phyloP scores from a whole-genome alignment of 2,888 invertebrate species.

The Orthonevra nobilis region DNA sequence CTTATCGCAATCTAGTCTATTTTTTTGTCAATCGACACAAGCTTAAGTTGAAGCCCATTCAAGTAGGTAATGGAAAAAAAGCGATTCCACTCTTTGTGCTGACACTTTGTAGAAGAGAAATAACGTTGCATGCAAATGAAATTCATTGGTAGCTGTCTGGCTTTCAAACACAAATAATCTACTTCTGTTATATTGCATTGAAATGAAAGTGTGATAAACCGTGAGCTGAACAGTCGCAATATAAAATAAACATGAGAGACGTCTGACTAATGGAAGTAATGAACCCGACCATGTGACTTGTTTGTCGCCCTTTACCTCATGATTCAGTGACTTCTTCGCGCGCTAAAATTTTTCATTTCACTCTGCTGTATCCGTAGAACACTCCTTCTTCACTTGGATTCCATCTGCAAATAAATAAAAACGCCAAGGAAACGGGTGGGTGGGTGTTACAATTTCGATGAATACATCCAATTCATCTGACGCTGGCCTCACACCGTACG shows the following conservation, averaged over 20 bases:
- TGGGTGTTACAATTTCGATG: conserved; percentile 56
- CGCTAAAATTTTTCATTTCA: conserved; percentile 48
- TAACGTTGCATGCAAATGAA: not conserved
- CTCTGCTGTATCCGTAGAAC: too few species aligned
- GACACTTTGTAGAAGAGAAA: not conserved
- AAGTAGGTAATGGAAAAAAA: too few species aligned
- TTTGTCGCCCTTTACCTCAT: conserved; percentile 21
- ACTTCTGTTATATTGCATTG: not conserved
- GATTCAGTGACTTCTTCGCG: conserved; percentile 41
- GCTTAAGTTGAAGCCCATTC: too few species aligned
- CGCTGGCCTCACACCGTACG: too few species aligned
- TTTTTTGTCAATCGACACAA: too few species aligned
- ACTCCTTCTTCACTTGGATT: not conserved
- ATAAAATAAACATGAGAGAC: conserved; percentile 9
- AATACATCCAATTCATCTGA: conserved; percentile 61
- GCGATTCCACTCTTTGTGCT: not conserved
- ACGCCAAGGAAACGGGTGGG: not conserved
- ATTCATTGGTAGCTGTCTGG: not conserved
- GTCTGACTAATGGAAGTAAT: conserved; percentile 46
- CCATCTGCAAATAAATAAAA: conserved; percentile 14
- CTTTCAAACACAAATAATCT: not conserved
- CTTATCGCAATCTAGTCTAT: too few species aligned
- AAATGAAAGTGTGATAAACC: not conserved
- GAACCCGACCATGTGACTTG: conserved; percentile 33
- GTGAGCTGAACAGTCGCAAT: conserved; percentile 4